Evolutionary conservation across 1,140 invertebrate genomes (phyloP), one percentile per base, ranked within the genome.

Genomic region (Trypoxylus dichotomus): DNA sequence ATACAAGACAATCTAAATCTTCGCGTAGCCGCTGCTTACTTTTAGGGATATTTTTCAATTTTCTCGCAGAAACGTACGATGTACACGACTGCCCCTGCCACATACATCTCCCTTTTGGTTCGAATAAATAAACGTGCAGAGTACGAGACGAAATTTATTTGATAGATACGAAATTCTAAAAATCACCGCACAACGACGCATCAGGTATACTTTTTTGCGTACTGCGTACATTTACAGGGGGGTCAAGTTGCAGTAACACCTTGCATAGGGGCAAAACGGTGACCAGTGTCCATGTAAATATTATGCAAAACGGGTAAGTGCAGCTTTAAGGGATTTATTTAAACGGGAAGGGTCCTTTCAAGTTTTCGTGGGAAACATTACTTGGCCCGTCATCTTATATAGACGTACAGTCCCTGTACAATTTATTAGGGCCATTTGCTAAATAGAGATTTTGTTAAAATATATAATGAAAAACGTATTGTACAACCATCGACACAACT

Each of bases 281-380:
- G 80, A 81, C 81, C 80, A 82, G 58, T 82, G 80, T 82, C 80
- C 81, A 80, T n/a, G 76, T 79, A 78, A 77, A 82, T 74, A 81
- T 81, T 82, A 82, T 82, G 81, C 79, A 82, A 82, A 82, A 80
- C 68, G 77, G 58, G 75, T 43, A 60, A 74, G 72, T 75, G 73
- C 71, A 79, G 63, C 54, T 79, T 78, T 76, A 77, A 82, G 81
- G 80, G 81, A 82, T 79, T 82, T 82, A 82, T 82, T 82, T 79
- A 82, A 81, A 80, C 79, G 78, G 79, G 74, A 68, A 74, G 78
- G 75, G 75, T 19, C 54, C 75, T 76, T 76, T 79, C 76, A 32
- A 58, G 42, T 21, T 74, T 78, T 79, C 78, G 80, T 81, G 80
- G 80, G 80, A 81, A 81, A 78, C 24, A 37, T 73, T n/a, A 73